Conservation (phyloP, 2,113 vertebrate species). For the Synchiropus splendidus region DNA sequence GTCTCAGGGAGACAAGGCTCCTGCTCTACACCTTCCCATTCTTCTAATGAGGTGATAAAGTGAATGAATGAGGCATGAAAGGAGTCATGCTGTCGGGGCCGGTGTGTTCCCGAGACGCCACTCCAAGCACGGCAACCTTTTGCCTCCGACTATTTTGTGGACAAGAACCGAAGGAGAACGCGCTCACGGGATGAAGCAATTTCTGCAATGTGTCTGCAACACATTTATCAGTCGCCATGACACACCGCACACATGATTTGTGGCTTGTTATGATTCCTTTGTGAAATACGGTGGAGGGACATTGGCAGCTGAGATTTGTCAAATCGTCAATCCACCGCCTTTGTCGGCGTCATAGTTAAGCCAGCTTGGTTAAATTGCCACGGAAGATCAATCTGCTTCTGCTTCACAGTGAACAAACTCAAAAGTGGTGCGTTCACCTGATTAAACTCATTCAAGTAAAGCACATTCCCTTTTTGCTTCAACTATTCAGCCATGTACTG, state of each 20-base stretch:
- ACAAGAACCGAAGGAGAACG: conserved; percentile 36
- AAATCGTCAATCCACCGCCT: conserved; percentile 22
- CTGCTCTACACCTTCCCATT: conserved; percentile 53
- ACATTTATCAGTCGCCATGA: conserved; percentile 39
- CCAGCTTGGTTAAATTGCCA: conserved; percentile 13
- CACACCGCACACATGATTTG: conserved; percentile 19
- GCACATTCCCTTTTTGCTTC: conserved; percentile 36
- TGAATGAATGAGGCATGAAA: conserved; percentile 66
- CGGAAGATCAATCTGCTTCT: conserved; percentile 1
- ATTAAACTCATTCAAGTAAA: conserved; percentile 22
- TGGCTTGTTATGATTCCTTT: conserved; percentile 10
- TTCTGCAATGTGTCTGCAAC: conserved; percentile 52
- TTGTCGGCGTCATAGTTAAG: conserved; percentile 6
- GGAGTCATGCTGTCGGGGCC: conserved; percentile 54
- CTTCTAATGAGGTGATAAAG: conserved; percentile 66
- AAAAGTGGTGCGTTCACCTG: conserved; percentile 11
- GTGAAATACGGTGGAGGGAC: conserved; percentile 13
- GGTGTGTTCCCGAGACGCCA: conserved; percentile 38
- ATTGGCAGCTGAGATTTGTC: conserved; percentile 11
- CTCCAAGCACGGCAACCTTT: conserved; percentile 40
- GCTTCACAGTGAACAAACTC: not conserved
- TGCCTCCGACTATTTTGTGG: conserved; percentile 24
- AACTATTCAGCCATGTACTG: conserved; percentile 31
- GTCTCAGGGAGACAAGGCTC: conserved; percentile 54
- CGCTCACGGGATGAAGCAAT: conserved; percentile 54